phyloP scores from a whole-genome alignment of 2,888 invertebrate genomes.

The Pachycephus smyrnensis region DNA sequence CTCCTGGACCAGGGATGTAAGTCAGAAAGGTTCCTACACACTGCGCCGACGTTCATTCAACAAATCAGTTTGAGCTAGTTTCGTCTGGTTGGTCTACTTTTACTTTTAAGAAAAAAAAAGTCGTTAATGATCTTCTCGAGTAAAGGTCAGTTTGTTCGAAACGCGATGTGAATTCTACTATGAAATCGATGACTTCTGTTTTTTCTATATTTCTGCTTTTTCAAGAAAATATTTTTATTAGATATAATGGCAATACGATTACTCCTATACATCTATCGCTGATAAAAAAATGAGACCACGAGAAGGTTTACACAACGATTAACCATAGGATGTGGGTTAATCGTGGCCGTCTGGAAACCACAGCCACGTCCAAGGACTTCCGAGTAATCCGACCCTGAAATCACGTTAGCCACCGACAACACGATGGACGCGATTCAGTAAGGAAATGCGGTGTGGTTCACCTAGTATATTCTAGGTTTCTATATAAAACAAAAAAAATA shows the following conservation, averaged over 20 bases:
- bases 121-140: background rate
- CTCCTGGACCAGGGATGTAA: conserved; percentile 41
- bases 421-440: background rate
- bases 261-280: background rate
- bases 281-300: background rate
- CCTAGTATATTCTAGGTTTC: background rate
- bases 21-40: conserved; percentile 30
- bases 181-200: background rate
- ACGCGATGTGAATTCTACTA: background rate
- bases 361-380: conserved; percentile 25
- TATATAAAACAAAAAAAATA: background rate
- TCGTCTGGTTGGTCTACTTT: background rate
- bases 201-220: background rate
- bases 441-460: background rate
- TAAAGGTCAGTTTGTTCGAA: background rate
- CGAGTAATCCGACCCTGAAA: conserved; percentile 31
- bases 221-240: background rate
- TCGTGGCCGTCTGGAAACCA: conserved; percentile 23
- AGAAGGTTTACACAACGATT: background rate
- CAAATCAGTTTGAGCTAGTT: background rate
- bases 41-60: background rate
- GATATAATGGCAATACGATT: background rate
- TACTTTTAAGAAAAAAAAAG: background rate
- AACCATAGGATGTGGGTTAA: conserved; percentile 6
- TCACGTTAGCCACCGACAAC: background rate